Evolutionary conservation across 2,113 vertebrate genomes (phyloP).

Genomic region (Vireo altiloquus): DNA sequence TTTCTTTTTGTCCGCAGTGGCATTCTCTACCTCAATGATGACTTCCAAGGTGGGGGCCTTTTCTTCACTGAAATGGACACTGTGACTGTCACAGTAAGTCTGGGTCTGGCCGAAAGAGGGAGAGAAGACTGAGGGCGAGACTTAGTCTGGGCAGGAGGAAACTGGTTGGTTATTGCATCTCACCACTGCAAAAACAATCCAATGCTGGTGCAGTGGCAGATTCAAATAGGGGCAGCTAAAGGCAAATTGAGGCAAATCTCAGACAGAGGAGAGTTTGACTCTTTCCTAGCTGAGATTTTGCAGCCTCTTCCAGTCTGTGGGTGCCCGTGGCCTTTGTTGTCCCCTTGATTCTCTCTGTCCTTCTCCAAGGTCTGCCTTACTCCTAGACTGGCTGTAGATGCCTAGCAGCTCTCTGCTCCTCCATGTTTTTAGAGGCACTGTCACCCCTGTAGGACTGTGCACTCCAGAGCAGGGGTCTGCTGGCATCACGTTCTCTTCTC

Average conservation of each 20-base stretch:
- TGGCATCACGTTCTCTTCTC: neutral
- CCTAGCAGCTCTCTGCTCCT: neutral
- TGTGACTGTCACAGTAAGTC: constrained; percentile 84
- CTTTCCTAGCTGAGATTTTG: neutral
- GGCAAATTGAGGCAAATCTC: constrained; percentile 70
- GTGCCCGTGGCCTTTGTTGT: neutral
- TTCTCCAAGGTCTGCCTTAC: neutral
- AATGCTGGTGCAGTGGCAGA: neutral
- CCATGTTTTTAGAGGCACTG: rapidly evolving
- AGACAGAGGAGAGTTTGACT: neutral
- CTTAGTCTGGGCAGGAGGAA: neutral
- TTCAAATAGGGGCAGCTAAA: constrained; percentile 62
- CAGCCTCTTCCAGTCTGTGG: neutral
- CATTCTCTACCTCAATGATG: constrained; percentile 91
- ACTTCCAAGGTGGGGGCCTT: constrained; percentile 90
- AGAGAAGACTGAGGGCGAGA: neutral
- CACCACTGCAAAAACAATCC: neutral
- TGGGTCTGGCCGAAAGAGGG: neutral
- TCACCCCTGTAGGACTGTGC: neutral
- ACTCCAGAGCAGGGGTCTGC: neutral
- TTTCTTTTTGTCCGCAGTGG: constrained; percentile 73
- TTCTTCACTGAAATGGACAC: constrained; percentile 90
- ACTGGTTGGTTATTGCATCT: neutral
- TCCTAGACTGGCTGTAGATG: neutral
- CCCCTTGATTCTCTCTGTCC: neutral